Evolutionary conservation across 2,797 vertebrate genomes (phyloP), one percentile per base, ranked within the genome.

Genomic region (Zalophus californianus): DNA sequence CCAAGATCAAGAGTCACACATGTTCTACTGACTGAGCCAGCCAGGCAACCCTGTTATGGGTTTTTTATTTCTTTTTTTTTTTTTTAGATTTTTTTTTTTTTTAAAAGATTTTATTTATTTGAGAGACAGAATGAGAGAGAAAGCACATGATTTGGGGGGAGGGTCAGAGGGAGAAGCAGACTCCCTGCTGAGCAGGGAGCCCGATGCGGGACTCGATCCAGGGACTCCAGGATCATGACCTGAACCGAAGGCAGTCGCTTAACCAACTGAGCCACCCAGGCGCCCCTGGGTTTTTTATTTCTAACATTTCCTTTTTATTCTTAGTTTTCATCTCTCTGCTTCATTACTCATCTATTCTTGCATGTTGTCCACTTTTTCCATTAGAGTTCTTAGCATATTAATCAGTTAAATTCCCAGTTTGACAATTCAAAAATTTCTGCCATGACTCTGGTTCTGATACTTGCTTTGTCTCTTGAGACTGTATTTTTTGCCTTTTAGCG

Each of bases 401-500:
- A 79, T 77, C 41, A 60, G 68, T 86, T 54, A 93, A 84, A 85
- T 73, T 91, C 35, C 78, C 23, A 29, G 18, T 85, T 70, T 73
- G 62, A 72, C 84, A 86, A 92, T 89, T 89, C 15, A 35, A 79
- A 75, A 93, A 38, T 79, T 79, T 93, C 56, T 84, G 41, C 70
- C 27, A 44, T 66, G 64, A 79, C 29, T 75, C 41, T 93, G 64
- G 56, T 88, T 84, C 54, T 95, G 60, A 77, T 79, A 23, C 14
- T 90, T 50, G 41, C 78, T 88, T 92, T 92, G n/a, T 62, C 64
- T 93, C 64, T 93, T 62, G 60, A 94, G 29, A 84, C 38, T 64
- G 9, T 48, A 80, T 58, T 44, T 88, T 92, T 94, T 82, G n/a
- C 32, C 60, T 86, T 90, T 85, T 92, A 86, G 58, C 44, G 68